Base-by-base conservation (phyloP, 2,797 vertebrate genomes). In the Enteromius afrohamiltoni region DNA sequence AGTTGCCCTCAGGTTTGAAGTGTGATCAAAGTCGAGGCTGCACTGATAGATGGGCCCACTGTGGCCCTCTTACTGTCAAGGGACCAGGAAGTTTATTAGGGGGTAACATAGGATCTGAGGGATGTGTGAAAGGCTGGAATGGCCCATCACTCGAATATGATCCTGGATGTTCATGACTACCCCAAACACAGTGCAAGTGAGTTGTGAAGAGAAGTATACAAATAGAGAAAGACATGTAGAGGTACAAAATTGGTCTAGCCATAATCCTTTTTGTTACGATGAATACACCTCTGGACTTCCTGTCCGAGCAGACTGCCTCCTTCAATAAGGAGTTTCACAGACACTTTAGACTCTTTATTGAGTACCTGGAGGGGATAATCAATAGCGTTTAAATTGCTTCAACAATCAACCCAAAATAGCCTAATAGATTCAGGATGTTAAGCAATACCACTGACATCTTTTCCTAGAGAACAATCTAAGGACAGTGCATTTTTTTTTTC, bases 1-100 rank as follows among this genome's bases (percentile, higher is more conserved):
- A 67, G 78, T 82, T 86, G 86, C 89, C 90, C 90, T 87, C 78
- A 71, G 89, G 85, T 90, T 91, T 88, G n/a, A 90, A 89, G 90
- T 75, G 89, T 90, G 93, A 94, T 94, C 94, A 95, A 94, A 95
- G 93, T 92, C 87, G 88, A 89, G 88, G 85, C 88, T 82, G 83
- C 77, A 87, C 90, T 93, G 92, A 93, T 91, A 89, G 91, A 93
- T 92, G 91, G 88, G 83, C 85, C 86, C 87, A 79, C 85, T 90
- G 76, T 76, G 86, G 89, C 86, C 85, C 86, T 86, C 51, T 88
- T 83, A 82, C 88, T 90, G 89, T 90, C 85, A 76, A 85, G 88
- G 85, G 86, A 91, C 89, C 90, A 89, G 89, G 90, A 93, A 90
- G 90, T 90, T 85, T 90, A 90, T 80, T 3, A 82, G 92, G 88